Evolutionary conservation across 2,888 invertebrate genomes (phyloP), one percentile per base, ranked within the genome.

Genomic region (Imbricaverruca yamaguchii): DNA sequence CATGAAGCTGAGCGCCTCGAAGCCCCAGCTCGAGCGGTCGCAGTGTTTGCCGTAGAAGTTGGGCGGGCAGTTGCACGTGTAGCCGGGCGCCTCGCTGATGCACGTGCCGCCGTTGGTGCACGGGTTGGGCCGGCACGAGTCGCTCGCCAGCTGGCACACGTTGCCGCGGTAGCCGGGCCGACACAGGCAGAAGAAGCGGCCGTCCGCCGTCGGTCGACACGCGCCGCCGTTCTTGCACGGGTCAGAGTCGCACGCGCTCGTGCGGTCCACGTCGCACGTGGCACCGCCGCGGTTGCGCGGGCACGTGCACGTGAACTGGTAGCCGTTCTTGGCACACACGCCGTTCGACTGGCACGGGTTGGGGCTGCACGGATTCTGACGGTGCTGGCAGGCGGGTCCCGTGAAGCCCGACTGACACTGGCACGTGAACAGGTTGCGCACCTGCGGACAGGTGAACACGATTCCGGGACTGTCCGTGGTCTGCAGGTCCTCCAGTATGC

Each of bases 141-240:
- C 95, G 0, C 94, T 93, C 8, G 87, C 86, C 7, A 93, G 89
- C 88, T 97, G 96, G 87, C 97, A 98, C 84, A 93, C 92, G 87
- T 93, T 94, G 6, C 98, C 97, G 18, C 94, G 91, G 87, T 94
- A 97, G 0, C 96, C 96, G 4, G 95, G 93, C 4, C 95, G 91
- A 86, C 97, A 98, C 1, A 95, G 89, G 85, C 97, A 98, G 88
- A 95, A 95, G 90, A 94, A 97, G 59, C 94, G 93, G 57, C 93
- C 93, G 85, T 95, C 95, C 0, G 93, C 92, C 86, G 94, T 94
- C 86, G 94, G 94, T 84, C 94, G 92, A 85, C 97, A 97, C 0
- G 95, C 94, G 4, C 96, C 97, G 13, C 96, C 96, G 86, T 97
- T 96, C 85, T 92, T 91, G 86, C 97, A 97, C 0, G 96, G 96